Evolutionary conservation across 2,888 invertebrate genomes (phyloP).

Genomic region (Coelopa pilipes): DNA sequence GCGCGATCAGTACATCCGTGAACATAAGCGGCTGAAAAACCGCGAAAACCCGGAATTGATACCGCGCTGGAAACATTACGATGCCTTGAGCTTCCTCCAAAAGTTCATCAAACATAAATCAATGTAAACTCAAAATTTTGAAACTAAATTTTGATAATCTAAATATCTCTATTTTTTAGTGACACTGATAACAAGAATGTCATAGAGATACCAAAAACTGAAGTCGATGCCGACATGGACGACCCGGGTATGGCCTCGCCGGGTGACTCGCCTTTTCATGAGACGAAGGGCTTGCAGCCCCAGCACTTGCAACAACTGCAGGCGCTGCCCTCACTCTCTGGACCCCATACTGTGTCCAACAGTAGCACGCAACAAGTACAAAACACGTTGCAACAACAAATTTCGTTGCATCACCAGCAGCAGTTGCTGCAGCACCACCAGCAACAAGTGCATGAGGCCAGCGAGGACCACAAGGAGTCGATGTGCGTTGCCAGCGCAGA

Average conservation of each 20-base stretch:
- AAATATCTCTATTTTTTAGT: constrained; percentile 38
- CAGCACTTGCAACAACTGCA: constrained; percentile 50
- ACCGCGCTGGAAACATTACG: constrained; percentile 64
- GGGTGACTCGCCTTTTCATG: constrained; percentile 44
- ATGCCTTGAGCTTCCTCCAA: constrained; percentile 59
- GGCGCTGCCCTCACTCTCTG: constrained; percentile 51
- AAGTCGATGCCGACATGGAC: constrained; percentile 52
- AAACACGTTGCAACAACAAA: constrained; percentile 42
- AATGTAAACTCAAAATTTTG: constrained; percentile 48
- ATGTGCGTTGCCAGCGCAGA: constrained; percentile 41
- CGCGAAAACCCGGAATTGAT: constrained; percentile 51
- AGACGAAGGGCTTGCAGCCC: constrained; percentile 37
- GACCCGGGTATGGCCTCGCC: constrained; percentile 49
- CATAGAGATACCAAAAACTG: constrained; percentile 54
- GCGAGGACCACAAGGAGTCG: constrained; percentile 36
- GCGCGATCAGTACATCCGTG: constrained; percentile 62
- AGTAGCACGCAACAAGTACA: constrained; percentile 45
- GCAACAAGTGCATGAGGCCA: constrained; percentile 14
- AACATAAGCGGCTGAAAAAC: constrained; percentile 60
- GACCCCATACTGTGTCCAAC: constrained; percentile 49
- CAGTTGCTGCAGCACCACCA: constrained; percentile 39
- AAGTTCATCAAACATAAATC: constrained; percentile 60
- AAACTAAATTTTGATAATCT: neutral
- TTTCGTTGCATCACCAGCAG: constrained; percentile 40
- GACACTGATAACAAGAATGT: constrained; percentile 52